Conservation (phyloP, 2,113 vertebrate genomes). For the Nibea albiflora region DNA sequence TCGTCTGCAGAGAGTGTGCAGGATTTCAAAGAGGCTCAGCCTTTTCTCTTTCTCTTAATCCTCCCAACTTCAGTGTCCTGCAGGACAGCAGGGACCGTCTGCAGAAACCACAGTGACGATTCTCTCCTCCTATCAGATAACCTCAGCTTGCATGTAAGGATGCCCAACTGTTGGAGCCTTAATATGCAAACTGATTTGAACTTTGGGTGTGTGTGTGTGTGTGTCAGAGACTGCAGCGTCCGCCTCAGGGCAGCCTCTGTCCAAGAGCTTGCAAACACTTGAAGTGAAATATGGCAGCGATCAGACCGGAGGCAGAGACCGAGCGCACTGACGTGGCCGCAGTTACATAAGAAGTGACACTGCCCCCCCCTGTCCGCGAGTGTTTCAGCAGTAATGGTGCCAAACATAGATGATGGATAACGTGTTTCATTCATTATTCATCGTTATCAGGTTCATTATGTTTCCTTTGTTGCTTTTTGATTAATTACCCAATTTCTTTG, state of each 20-base stretch:
- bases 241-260: conserved; percentile 27
- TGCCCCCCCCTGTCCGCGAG: conserved; percentile 29
- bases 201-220: neutral
- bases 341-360: conserved; percentile 54
- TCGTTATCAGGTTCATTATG: too few species aligned
- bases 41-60: conserved; percentile 62
- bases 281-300: conserved; percentile 62
- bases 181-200: conserved; percentile 12
- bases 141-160: neutral
- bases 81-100: conserved; percentile 38
- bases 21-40: conserved; percentile 52
- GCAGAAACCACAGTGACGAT: conserved; percentile 29
- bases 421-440: too few species aligned
- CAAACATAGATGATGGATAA: neutral
- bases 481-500: too few species aligned
- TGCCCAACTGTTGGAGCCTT: neutral
- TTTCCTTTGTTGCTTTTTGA: too few species aligned
- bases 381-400: conserved; percentile 5
- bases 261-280: conserved; percentile 37
- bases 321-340: conserved; percentile 35
- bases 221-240: conserved; percentile 30
- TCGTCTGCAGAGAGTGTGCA: conserved; percentile 46
- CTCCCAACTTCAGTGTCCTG: conserved; percentile 39
- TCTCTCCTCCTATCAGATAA: conserved; percentile 30
- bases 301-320: conserved; percentile 43